Conservation (phyloP, 2,888 invertebrate genomes). For the Thyatira batis region DNA sequence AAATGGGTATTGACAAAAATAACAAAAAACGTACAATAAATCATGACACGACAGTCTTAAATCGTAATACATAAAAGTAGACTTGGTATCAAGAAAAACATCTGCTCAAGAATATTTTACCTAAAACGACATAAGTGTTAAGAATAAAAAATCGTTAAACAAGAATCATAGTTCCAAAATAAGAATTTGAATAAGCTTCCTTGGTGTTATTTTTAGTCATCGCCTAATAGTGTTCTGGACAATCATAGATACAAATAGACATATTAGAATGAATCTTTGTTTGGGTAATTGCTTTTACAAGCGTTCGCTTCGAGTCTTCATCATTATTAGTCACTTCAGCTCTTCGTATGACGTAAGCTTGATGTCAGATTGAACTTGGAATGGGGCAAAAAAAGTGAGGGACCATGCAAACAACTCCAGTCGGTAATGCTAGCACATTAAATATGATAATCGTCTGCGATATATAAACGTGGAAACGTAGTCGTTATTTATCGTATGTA, state of each 20-base stretch:
- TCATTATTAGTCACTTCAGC: slow-evolving; percentile 17
- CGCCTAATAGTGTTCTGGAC: background rate
- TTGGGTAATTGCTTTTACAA: slow-evolving; percentile 5
- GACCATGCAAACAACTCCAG: background rate
- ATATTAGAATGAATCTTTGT: background rate
- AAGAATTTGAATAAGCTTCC: background rate
- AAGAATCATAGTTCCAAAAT: background rate
- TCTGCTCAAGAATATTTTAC: background rate
- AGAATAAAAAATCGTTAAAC: background rate
- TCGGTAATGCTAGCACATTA: background rate
- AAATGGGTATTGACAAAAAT: too few species aligned
- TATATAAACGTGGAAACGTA: background rate
- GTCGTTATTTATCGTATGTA: background rate
- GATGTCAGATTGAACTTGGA: slow-evolving; percentile 24
- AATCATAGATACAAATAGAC: background rate
- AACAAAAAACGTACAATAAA: background rate
- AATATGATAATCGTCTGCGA: background rate
- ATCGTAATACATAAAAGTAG: background rate
- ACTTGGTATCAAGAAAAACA: background rate
- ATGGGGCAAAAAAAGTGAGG: slow-evolving; percentile 2
- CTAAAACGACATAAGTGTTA: background rate
- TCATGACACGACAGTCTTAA: too few species aligned
- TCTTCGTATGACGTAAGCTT: slow-evolving; percentile 28
- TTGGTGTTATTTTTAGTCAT: background rate
- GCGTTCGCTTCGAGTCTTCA: background rate